A percentile compares a stretch with the other conserved stretches of the same genome.
Evolutionary conservation across 2,113 vertebrate genomes (phyloP).

Genomic region (Gopherus evgoodei): DNA sequence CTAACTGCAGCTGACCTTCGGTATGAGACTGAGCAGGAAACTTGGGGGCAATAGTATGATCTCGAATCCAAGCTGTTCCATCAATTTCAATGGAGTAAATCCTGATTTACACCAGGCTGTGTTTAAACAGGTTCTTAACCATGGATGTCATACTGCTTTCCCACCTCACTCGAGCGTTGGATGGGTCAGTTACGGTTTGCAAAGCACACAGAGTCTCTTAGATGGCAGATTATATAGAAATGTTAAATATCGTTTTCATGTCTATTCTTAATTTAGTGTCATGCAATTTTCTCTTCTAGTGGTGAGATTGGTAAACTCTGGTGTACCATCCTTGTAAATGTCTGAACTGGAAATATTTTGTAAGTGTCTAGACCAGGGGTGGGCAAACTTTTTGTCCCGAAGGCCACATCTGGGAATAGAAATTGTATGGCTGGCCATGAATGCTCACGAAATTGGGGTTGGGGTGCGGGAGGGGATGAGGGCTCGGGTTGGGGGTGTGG

Average conservation of each 20-base stretch:
- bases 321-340: background rate
- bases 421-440: too few relatives aligned
- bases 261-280: background rate
- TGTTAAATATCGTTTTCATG: background rate
- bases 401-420: too few relatives aligned
- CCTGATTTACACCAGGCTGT: background rate
- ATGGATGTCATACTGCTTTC: background rate
- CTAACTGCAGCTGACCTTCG: background rate
- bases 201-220: background rate
- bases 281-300: background rate
- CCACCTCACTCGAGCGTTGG: background rate
- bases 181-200: background rate
- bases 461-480: too few relatives aligned
- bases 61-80: background rate
- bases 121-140: slow-evolving; percentile 6
- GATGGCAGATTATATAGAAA: background rate
- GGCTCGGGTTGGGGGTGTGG: too few relatives aligned
- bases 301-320: background rate
- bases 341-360: background rate
- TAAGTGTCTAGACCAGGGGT: background rate
- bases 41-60: background rate
- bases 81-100: background rate
- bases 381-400: too few relatives aligned
- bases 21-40: background rate
- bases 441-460: too few relatives aligned